phyloP scores from a whole-genome alignment of 2,888 invertebrate species.

The Xestobium rufovillosum region DNA sequence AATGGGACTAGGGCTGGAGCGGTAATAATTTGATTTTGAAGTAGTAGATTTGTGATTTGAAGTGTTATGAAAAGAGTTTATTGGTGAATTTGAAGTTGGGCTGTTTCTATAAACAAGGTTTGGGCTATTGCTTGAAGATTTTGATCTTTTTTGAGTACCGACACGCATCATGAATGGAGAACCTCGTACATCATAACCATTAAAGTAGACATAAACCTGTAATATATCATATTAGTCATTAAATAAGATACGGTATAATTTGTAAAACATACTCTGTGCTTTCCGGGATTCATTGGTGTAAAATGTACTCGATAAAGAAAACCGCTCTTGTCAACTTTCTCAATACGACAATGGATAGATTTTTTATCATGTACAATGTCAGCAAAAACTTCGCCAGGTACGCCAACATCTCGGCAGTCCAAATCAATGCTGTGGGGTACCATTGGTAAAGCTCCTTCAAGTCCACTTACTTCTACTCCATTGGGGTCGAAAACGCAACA shows the following conservation, averaged over 20 bases:
- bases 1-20: conserved; percentile 34
- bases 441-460: conserved; percentile 77
- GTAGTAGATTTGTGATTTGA: conserved; percentile 20
- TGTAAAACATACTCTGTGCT: conserved; percentile 53
- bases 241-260: conserved; percentile 5
- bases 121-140: conserved; percentile 46
- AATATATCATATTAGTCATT: conserved; percentile 22
- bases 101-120: conserved; percentile 37
- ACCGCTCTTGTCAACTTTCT: conserved; percentile 68
- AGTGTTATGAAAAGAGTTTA: conserved; percentile 31
- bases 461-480: conserved; percentile 72
- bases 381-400: conserved; percentile 78
- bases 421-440: conserved; percentile 80
- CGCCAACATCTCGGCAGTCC: conserved; percentile 66
- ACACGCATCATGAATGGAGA: conserved; percentile 84
- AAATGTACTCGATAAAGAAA: conserved; percentile 63
- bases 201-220: conserved; percentile 85
- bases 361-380: conserved; percentile 86
- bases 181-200: conserved; percentile 77
- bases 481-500: conserved; percentile 94
- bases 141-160: conserved; percentile 61
- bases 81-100: conserved; percentile 36
- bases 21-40: conserved; percentile 29
- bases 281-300: conserved; percentile 70
- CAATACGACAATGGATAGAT: conserved; percentile 75